Conservation (phyloP, 1,140 invertebrate species). For the Fopius arisanus region DNA sequence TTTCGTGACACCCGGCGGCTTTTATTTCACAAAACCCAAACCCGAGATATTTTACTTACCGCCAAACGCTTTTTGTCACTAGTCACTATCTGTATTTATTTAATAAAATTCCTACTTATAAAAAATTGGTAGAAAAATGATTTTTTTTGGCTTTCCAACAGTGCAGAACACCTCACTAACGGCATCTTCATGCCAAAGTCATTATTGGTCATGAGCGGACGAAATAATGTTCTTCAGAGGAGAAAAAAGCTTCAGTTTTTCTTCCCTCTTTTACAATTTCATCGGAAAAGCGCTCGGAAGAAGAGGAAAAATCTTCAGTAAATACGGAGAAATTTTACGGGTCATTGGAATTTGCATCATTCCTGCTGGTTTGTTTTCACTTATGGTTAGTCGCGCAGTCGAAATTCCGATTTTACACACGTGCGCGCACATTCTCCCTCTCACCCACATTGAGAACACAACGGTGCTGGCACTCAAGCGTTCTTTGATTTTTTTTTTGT, state of each 20-base stretch:
- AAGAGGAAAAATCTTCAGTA: background rate
- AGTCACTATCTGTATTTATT: no score
- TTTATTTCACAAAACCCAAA: no score
- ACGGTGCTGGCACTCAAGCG: background rate
- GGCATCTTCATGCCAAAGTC: no score
- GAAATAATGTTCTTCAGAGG: background rate
- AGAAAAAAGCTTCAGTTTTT: background rate
- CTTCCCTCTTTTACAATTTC: background rate
- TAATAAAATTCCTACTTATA: no score
- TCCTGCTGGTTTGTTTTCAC: conserved; percentile 30
- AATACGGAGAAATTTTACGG: conserved; percentile 31
- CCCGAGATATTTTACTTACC: no score
- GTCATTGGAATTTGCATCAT: conserved; percentile 44
- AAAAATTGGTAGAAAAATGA: no score
- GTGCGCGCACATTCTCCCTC: conserved; percentile 27
- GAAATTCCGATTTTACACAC: conserved; percentile 42
- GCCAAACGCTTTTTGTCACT: no score
- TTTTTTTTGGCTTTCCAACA: no score
- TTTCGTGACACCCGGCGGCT: no score
- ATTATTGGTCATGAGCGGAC: no score
- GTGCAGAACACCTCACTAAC: no score
- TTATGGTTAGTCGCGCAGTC: conserved; percentile 30
- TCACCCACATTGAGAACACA: background rate
- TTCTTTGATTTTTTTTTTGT: conserved; percentile 4
- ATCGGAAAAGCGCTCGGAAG: background rate